These are phyloP conservation scores for Aurelia aurita complex sp. Pacific DNA, from an alignment of 30 jellyfish, hydroid and myxozoan genomes.

Conservation along the genomic window DNA sequence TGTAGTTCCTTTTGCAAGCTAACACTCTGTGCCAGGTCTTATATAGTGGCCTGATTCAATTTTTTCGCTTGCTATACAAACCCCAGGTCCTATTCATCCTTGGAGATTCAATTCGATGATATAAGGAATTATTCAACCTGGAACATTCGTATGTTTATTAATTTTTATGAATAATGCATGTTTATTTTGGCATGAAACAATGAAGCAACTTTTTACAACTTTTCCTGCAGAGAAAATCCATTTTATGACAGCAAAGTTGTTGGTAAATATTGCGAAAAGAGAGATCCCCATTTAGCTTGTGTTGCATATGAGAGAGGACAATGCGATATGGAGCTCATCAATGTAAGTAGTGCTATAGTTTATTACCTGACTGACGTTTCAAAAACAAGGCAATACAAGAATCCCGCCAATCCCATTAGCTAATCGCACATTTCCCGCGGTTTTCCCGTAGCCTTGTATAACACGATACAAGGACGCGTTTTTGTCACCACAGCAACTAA, in stretches of 20 bases:
- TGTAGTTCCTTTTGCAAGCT: constrained; percentile 19
- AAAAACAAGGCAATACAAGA: too few relatives aligned
- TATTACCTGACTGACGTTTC: too few relatives aligned
- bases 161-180: neutral
- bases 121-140: too few relatives aligned
- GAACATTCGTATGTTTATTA: too few relatives aligned
- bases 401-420: too few relatives aligned
- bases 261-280: constrained; percentile 99
- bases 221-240: constrained; percentile 81
- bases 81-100: too few relatives aligned
- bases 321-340: constrained; percentile 89
- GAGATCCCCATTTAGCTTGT: constrained; percentile 99
- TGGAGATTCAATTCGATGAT: too few relatives aligned
- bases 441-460: too few relatives aligned
- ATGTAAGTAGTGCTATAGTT: constrained; percentile 38
- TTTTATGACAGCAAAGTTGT: constrained; percentile 98
- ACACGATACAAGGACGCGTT: too few relatives aligned
- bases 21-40: constrained; percentile 65
- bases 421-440: too few relatives aligned
- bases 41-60: constrained; percentile 38
- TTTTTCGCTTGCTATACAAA: constrained; percentile 62
- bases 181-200: neutral
- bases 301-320: constrained; percentile 99
- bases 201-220: neutral
- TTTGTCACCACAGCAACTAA: too few relatives aligned